Conservation (phyloP, 2,797 vertebrate genomes). For the Rhadinocentrus ornatus region DNA sequence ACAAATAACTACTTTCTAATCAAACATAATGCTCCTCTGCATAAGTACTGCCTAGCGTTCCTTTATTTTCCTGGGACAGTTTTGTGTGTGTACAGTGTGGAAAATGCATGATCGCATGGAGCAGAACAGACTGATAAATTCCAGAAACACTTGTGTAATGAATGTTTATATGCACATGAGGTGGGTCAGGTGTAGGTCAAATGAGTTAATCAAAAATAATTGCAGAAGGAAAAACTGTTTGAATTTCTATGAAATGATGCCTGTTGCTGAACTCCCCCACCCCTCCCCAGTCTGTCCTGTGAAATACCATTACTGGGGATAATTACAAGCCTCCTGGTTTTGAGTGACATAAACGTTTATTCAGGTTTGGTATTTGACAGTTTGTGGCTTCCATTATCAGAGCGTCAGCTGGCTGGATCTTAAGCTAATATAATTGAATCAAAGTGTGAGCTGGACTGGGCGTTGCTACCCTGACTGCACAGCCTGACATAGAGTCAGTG, state of each 20-base stretch:
- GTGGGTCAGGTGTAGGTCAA: slow-evolving; percentile 22
- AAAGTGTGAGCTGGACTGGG: slow-evolving; percentile 42
- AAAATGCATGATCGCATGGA: background rate
- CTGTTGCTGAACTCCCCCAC: slow-evolving; percentile 21
- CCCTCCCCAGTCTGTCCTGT: slow-evolving; percentile 30
- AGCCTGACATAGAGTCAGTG: slow-evolving; percentile 46
- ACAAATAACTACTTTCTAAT: background rate
- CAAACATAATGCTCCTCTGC: background rate
- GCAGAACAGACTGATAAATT: background rate
- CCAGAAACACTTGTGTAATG: background rate
- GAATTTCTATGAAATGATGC: slow-evolving; percentile 21
- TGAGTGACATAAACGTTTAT: slow-evolving; percentile 60
- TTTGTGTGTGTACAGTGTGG: background rate
- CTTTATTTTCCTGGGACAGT: background rate
- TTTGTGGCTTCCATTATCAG: slow-evolving; percentile 70
- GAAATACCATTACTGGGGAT: slow-evolving; percentile 49
- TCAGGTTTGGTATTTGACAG: slow-evolving; percentile 65
- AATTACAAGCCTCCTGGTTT: slow-evolving; percentile 53
- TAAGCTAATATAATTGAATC: slow-evolving; percentile 64
- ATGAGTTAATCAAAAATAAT: slow-evolving; percentile 27
- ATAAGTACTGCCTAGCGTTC: background rate
- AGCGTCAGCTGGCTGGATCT: slow-evolving; percentile 45
- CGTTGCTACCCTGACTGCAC: slow-evolving; percentile 17
- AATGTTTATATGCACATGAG: background rate
- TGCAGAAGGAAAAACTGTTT: slow-evolving; percentile 13